Evolutionary conservation across 2,113 vertebrate genomes (phyloP).

Genomic region (Herpetotheres cachinnans): DNA sequence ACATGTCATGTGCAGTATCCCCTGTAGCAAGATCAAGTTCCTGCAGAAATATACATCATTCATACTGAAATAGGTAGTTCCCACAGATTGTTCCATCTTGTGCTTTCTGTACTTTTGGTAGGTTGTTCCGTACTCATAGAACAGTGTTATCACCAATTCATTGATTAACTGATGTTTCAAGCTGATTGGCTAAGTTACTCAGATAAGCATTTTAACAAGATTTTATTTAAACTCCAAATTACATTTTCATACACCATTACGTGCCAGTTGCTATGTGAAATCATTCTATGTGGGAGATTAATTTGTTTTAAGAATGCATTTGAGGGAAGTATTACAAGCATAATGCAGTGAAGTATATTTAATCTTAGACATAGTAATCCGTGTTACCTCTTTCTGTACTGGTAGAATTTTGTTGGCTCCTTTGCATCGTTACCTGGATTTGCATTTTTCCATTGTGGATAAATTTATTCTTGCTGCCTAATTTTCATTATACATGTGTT

Average conservation of each 20-base stretch:
- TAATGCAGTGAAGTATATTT: background rate
- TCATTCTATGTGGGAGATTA: background rate
- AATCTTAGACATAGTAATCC: background rate
- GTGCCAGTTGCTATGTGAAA: background rate
- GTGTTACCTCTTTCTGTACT: background rate
- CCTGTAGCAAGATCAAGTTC: background rate
- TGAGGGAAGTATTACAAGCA: background rate
- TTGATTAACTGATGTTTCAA: background rate
- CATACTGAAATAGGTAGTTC: background rate
- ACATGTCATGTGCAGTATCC: background rate
- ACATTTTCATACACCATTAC: slow-evolving; percentile 12
- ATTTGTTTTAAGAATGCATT: background rate
- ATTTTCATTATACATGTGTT: background rate
- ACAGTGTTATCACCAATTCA: background rate
- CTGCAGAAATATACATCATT: background rate
- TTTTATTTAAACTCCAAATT: slow-evolving; percentile 28
- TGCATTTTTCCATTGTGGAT: background rate
- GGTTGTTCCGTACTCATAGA: background rate
- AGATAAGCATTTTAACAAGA: slow-evolving; percentile 10
- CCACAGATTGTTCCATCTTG: background rate
- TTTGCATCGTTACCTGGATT: background rate
- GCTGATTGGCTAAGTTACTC: background rate
- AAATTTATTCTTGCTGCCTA: background rate
- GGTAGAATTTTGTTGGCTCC: background rate
- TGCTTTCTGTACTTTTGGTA: background rate